Evolutionary conservation across 2,888 invertebrate species (phyloP).

Genomic region (Zaprionus obscuricornis): DNA sequence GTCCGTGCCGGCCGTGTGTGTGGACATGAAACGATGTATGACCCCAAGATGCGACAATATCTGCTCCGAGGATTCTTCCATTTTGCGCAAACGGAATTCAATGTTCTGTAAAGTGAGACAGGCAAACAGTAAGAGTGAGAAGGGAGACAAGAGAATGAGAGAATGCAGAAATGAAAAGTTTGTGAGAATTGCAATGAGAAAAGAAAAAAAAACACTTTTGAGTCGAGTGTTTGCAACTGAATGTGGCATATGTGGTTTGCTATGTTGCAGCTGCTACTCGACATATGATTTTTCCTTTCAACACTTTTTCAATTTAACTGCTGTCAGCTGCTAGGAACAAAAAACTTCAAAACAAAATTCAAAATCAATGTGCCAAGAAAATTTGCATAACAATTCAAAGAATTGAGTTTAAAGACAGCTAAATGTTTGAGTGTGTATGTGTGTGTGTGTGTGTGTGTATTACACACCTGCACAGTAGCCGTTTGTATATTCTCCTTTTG

Average conservation of each 20-base stretch:
- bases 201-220: too few relatives aligned
- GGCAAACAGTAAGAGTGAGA: not conserved
- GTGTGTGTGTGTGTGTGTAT: not conserved
- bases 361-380: slow-evolving; percentile 27
- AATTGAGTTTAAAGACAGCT: not conserved
- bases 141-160: slow-evolving; percentile 3
- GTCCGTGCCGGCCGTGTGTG: slow-evolving; percentile 86
- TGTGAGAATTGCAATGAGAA: too few relatives aligned
- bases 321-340: slow-evolving; percentile 3
- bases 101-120: slow-evolving; percentile 86
- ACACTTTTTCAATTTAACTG: slow-evolving; percentile 28
- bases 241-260: slow-evolving; percentile 19
- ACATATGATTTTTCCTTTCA: slow-evolving; percentile 1
- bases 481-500: slow-evolving; percentile 95
- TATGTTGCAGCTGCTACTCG: not conserved
- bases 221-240: too few relatives aligned
- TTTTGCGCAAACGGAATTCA: slow-evolving; percentile 93
- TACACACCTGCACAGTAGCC: slow-evolving; percentile 90
- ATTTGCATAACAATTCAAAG: slow-evolving; percentile 46
- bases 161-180: too few relatives aligned
- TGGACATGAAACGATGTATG: slow-evolving; percentile 93
- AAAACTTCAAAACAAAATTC: too few relatives aligned
- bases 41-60: slow-evolving; percentile 91
- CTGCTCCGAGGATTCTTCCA: slow-evolving; percentile 93
- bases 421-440: not conserved